Base-by-base conservation (phyloP, 2,888 invertebrate genomes). In the Drosophila falleni region DNA sequence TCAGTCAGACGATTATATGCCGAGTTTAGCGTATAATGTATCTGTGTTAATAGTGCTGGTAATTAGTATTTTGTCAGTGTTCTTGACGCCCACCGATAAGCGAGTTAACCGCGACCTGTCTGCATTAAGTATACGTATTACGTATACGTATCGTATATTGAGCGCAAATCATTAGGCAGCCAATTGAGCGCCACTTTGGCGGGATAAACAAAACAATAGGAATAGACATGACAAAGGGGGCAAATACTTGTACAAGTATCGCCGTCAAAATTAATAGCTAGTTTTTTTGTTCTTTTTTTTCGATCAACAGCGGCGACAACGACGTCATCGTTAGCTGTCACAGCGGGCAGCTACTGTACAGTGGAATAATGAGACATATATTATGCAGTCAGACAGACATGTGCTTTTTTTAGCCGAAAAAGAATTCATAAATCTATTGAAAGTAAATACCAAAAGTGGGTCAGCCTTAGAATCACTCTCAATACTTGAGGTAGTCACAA, bases 391-490 rank as follows among this genome's bases (percentile, higher is more conserved):
- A 35, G 49, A 53, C 23, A 62, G 51, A 66, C 70, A 78, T 56
- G 62, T 23, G 69, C 71, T 71, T 71, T 60, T 56, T 66, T 60
- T 63, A 44, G 64, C 66, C 63, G 44, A 41, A 63, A 70, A 53
- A 23, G 44, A 71, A 70, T 67, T 62, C 76, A 73, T 87, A 79
- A 72, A 83, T 75, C 70, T 75, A 87, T 87, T 87, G 84, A 89
- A 84, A 87, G 75, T 71, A 73, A 81, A 86, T 84, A 80, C 26
- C 58, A 67, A 73, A 89, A 76, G 73, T 86, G 61, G 86, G 86
- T 86, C 86, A 86, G 67, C 61, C 60, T 55, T 35, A 62, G 55
- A 46, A 49, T 41, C 66, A 74, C 66, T 39, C 56, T 33, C 53
- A 47, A 29, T 23, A 46, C 54, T 66, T 70, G 68, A 74, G 66